Conservation (phyloP, 2,888 invertebrate species). For the Amiota mariae region DNA sequence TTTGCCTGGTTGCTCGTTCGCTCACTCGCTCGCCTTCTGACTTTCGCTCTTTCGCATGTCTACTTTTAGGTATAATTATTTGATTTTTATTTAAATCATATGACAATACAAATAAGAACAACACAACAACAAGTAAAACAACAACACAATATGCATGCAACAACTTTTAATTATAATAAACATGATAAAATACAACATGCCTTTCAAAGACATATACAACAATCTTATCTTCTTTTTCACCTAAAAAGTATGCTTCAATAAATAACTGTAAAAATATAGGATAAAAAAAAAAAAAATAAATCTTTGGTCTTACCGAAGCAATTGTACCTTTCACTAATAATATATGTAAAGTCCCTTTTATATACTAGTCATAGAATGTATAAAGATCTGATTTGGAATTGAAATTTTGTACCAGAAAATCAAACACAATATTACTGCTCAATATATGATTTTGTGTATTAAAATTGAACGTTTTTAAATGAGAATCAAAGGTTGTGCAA, state of each 20-base stretch:
- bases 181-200: background rate
- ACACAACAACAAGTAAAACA: background rate
- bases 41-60: constrained; percentile 1
- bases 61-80: constrained; percentile 18
- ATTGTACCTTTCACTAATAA: no score
- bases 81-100: constrained; percentile 5
- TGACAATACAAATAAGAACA: constrained; percentile 7
- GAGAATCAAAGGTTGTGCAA: no score
- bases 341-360: no score
- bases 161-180: constrained; percentile 4
- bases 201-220: background rate
- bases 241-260: constrained; percentile 20
- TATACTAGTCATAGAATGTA: no score
- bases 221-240: constrained; percentile 1
- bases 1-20: background rate
- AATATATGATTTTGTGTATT: no score
- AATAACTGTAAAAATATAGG: background rate
- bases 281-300: no score
- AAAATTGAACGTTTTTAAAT: no score
- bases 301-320: no score
- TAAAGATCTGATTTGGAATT: background rate
- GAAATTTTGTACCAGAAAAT: background rate
- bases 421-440: background rate
- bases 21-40: no score
- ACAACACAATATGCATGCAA: constrained; percentile 16